Base-by-base conservation (phyloP, 2,113 vertebrate genomes). In the Oncorhynchus tshawytscha region DNA sequence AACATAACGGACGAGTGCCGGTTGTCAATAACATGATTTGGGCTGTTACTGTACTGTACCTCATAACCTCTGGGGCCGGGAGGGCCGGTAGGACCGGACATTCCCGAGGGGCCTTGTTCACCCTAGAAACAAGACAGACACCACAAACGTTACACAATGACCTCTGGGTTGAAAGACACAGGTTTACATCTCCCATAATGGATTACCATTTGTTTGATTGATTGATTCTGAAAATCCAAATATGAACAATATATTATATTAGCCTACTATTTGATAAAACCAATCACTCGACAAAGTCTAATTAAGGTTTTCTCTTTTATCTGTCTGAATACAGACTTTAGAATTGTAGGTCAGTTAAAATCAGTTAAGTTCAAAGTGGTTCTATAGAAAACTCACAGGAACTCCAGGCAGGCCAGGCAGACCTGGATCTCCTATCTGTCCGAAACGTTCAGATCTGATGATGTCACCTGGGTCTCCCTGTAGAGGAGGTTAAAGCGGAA, bases 391-490 rank as follows among this genome's bases (percentile, higher is more conserved):
- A 85, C 97, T 94, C 91, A 99, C 98, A 79, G 94, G 94, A 86
- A 91, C 75, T 69, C 98, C 98, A 27, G 96, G 95, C 76, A 93
- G 85, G 48, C 98, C 98, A 8, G 94, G 94, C 77, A 93, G 84
- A 67, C 98, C 98, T 20, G 87, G 70, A 2, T 91, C 81, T 16
- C 98, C 98, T 84, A 94, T 94, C 20, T 93, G 87, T 87, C 96
- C 96, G 67, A 90, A 92, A 0, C 89, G 85, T 25, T 91, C 90
- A 25, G 89, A 79, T 60, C 91, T 81, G 81, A 97, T 94, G 76
- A 96, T 79, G 64, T 96, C 96, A 71, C 98, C 97, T 66, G 95
- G 91, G 76, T 99, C 97, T 27, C 97, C 98, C 98, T 99, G 84
- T 1, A 4, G 74, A 74, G 4, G 54, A 54, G 49, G 66, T 4